Percentiles rank a stretch among this genome's conserved stretches.
phyloP scores from a whole-genome alignment of 2,888 invertebrate species.

The Epinotia ramella region DNA sequence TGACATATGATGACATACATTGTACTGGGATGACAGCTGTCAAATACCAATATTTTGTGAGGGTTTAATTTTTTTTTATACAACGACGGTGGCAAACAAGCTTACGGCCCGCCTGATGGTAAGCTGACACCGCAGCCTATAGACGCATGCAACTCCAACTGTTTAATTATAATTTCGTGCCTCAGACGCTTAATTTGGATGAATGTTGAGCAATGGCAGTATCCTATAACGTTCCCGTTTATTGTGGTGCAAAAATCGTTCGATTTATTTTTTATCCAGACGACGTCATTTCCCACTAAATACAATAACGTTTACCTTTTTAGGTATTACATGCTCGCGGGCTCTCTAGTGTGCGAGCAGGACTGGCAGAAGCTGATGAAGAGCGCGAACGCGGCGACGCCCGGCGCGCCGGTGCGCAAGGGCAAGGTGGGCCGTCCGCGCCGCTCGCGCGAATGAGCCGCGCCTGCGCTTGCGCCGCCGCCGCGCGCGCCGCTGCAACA shows the following conservation, averaged over 20 bases:
- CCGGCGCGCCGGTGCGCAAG: conserved; percentile 91
- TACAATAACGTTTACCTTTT: neutral
- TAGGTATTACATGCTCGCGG: conserved; percentile 95
- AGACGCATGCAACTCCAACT: too few species aligned
- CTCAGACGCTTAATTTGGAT: too few species aligned
- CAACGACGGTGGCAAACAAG: too few species aligned
- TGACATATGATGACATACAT: too few species aligned
- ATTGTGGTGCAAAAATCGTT: neutral
- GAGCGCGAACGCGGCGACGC: conserved; percentile 86
- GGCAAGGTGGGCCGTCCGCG: conserved; percentile 96
- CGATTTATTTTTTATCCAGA: neutral
- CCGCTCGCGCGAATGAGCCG: conserved; percentile 94
- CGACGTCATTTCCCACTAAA: neutral
- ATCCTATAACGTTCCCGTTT: too few species aligned
- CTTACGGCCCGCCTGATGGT: too few species aligned
- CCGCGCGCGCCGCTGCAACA: conserved; percentile 63
- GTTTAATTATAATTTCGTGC: too few species aligned
- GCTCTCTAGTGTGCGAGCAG: conserved; percentile 96
- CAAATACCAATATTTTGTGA: too few species aligned
- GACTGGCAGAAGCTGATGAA: conserved; percentile 97
- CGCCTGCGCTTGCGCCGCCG: conserved; percentile 54
- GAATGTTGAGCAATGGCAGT: too few species aligned
- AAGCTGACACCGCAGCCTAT: too few species aligned
- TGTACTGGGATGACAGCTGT: too few species aligned
- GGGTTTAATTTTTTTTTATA: too few species aligned